These are phyloP conservation scores for Actinopyga echinites DNA, from an alignment of 53 echinoderm and acorn worm genomes.

Conservation along the genomic window DNA sequence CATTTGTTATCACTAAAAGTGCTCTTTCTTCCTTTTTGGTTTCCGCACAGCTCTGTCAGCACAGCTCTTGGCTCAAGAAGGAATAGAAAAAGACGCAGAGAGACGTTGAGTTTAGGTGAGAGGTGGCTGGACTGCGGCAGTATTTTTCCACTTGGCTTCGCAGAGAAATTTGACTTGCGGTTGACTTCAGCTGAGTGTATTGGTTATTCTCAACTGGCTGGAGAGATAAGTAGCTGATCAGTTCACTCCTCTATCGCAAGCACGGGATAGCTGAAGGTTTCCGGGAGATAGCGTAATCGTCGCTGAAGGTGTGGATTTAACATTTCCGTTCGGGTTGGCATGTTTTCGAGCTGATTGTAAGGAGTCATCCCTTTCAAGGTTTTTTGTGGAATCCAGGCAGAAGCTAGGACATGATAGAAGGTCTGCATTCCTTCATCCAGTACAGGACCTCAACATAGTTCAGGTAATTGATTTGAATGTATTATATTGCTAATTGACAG, in stretches of 20 bases:
- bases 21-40: constrained; percentile 30
- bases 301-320: constrained; percentile 43
- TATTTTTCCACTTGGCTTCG: constrained; percentile 36
- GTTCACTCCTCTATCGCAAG: constrained; percentile 7
- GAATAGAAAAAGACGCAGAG: neutral
- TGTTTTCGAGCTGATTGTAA: neutral
- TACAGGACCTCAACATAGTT: too few relatives aligned
- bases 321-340: constrained; percentile 32
- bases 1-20: constrained; percentile 43
- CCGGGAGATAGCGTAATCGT: constrained; percentile 18
- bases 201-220: constrained; percentile 34
- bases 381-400: too few relatives aligned
- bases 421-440: too few relatives aligned
- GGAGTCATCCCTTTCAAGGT: too few relatives aligned
- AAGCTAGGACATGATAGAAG: too few relatives aligned
- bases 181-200: constrained; percentile 7
- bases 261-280: constrained; percentile 4
- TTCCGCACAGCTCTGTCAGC: constrained; percentile 36
- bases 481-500: too few relatives aligned
- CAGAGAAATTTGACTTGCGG: constrained; percentile 30
- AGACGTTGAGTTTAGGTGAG: neutral
- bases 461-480: too few relatives aligned
- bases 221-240: constrained; percentile 29
- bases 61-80: neutral
- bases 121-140: constrained; percentile 18